Evolutionary conservation across 2,113 vertebrate species (phyloP), one percentile per base, ranked within the genome.

Genomic region (Cephalopholis sonnerati): DNA sequence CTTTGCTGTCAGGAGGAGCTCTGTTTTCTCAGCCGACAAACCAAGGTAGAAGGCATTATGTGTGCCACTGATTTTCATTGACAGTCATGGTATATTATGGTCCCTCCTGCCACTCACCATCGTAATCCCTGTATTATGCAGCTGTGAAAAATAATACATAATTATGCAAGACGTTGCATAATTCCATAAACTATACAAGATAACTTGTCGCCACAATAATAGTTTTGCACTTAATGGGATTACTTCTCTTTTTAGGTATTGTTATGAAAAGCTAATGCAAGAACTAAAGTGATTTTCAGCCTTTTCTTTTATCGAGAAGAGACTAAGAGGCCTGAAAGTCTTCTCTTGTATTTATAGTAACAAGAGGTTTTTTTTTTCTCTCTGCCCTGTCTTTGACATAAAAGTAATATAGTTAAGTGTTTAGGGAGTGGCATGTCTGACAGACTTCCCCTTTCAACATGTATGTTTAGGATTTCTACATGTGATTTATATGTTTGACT

Each of bases 341-440:
- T 50, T 16, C 0, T 36, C 2, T 0, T 1, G 16, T 58, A 18
- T 65, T 5, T 61, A 6, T 29, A 54, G 39, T 74, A 20, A 25
- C 39, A 18, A 16, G 46, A 32, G 2, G 3, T 68, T n/a, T 46
- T 53, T 24, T n/a, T 46, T 53, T 20, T 48, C 48, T 10, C 24
- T 1, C 12, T 41, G 7, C 6, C 53, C 53, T 58, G 25, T 39
- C 13, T 62, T 17, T 83, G 48, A 75, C 32, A 64, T 64, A 12
- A n/a, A 59, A 9, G 11, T 9, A 63, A 58, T 22, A 48, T 55
- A n/a, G 25, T 66, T 55, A 18, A 29, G 22, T 46, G 54, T 82
- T 74, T 44, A 54, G n/a, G 25, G 44, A 69, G n/a, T 48, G 64
- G 44, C 53, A 48, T 50, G 57, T 74, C 29, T 53, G 20, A 74